These are phyloP conservation scores for Staurois parvus DNA, from an alignment of 2,797 vertebrate genomes.

Conservation along the genomic window DNA sequence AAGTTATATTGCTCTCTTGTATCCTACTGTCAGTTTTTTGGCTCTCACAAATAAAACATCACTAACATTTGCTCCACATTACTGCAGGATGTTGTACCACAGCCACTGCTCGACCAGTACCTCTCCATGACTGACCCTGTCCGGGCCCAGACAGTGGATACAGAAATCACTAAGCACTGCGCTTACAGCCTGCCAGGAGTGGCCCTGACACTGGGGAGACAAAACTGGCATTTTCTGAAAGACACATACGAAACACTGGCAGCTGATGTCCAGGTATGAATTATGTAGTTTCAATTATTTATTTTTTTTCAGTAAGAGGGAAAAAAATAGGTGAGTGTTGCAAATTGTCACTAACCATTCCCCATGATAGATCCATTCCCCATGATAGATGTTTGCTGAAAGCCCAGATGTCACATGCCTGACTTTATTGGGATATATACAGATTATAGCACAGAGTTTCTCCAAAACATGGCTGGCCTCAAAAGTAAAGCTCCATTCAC, in stretches of 20 bases:
- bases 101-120: conserved; percentile 76
- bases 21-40: neutral
- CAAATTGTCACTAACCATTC: too few relatives aligned
- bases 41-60: neutral
- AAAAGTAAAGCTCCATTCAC: too few relatives aligned
- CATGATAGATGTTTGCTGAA: too few relatives aligned
- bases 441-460: too few relatives aligned
- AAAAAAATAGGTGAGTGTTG: too few relatives aligned
- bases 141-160: conserved; percentile 76
- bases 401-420: too few relatives aligned
- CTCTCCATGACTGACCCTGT: conserved; percentile 78
- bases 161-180: conserved; percentile 76
- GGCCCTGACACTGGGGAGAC: conserved; percentile 74
- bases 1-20: neutral
- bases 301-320: too few relatives aligned
- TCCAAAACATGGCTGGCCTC: too few relatives aligned
- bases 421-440: too few relatives aligned
- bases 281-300: too few relatives aligned
- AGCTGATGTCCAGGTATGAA: conserved; percentile 76
- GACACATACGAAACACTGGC: conserved; percentile 74
- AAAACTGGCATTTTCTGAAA: conserved; percentile 81
- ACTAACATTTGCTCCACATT: neutral
- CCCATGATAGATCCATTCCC: too few relatives aligned
- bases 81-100: conserved; percentile 77
- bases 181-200: conserved; percentile 77